Evolutionary conservation across 2,113 vertebrate species (phyloP), one percentile per base, ranked within the genome.

Genomic region (Micronisus gabar): DNA sequence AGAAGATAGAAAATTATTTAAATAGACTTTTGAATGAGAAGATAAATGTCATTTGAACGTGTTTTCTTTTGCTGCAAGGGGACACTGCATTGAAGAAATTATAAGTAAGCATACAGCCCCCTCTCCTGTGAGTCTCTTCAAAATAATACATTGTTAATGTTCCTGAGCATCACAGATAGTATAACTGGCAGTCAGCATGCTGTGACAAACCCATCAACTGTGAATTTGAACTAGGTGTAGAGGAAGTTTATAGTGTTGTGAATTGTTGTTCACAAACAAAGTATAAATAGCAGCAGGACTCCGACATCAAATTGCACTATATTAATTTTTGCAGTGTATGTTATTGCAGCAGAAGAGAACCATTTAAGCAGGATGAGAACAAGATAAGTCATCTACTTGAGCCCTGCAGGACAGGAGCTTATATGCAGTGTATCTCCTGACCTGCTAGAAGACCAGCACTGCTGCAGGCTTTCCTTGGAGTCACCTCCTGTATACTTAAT

Each of bases 111-210:
- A 34, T 21, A 92, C 34, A 72, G 66, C 79, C 82, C 85, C 82
- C 71, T 72, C 92, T 85, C 52, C 92, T 63, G 87, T 67, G 87
- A 93, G 78, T 6, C 27, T 78, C 29, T 22, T 47, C 78, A 41
- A 27, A 47, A 27, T 19, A 50, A 71, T 23, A 26, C 38, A 19
- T 41, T 7, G 0, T 10, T 21, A 12, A 3, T 3, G n/a, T 3
- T 71, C 68, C 63, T 19, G 43, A 75, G 58, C 59, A 41, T 30
- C 59, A 13, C 67, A 81, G 89, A 27, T 6, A 7, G 52, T 15
- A 3, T 36, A 30, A 53, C n/a, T 36, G 56, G 73, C 68, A 48
- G 81, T 26, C 81, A 70, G 34, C 0, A 0, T 14, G 82, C 95
- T 86, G 74, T 52, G 71, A 56, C 78, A 63, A 34, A 91, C 43